A percentile compares a stretch with the other conserved stretches of the same genome.
Conservation (phyloP, 2,888 invertebrate genomes). For the Pristionchus maxplancki region DNA sequence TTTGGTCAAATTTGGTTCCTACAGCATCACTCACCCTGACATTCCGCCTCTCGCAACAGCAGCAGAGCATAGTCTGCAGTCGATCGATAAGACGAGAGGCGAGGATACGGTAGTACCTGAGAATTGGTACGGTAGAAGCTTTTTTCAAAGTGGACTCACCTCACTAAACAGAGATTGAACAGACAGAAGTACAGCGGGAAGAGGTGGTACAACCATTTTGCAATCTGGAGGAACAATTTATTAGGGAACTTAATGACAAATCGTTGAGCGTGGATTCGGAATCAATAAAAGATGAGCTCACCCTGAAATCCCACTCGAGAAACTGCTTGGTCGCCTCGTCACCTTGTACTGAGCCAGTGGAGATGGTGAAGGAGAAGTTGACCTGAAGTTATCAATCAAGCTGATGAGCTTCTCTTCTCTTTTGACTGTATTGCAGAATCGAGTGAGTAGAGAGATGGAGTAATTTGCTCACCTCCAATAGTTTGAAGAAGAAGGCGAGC, state of each 20-base stretch:
- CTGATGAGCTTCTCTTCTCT: no score
- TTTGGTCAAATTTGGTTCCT: neutral
- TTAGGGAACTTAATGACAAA: neutral
- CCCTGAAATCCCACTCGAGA: constrained; percentile 25
- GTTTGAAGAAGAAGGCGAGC: constrained; percentile 47
- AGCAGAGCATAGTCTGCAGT: neutral
- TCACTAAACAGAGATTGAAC: constrained; percentile 30
- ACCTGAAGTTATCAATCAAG: neutral
- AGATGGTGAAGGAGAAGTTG: constrained; percentile 44
- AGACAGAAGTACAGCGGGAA: constrained; percentile 48
- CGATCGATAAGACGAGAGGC: constrained; percentile 7
- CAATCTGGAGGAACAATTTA: neutral
- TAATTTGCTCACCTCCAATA: constrained; percentile 15
- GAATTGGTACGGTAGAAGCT: neutral
- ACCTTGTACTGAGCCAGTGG: constrained; percentile 12
- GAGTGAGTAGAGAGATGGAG: no score
- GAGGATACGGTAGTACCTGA: constrained; percentile 46
- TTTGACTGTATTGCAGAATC: no score
- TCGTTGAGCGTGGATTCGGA: no score
- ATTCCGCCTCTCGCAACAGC: neutral
- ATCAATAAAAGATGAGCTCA: no score
- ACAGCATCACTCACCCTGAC: neutral
- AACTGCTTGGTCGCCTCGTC: neutral
- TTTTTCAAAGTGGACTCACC: neutral
- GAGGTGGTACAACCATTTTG: constrained; percentile 39